Evolutionary conservation across 2,888 invertebrate genomes (phyloP), one percentile per base, ranked within the genome.

Genomic region (Panopea generosa): DNA sequence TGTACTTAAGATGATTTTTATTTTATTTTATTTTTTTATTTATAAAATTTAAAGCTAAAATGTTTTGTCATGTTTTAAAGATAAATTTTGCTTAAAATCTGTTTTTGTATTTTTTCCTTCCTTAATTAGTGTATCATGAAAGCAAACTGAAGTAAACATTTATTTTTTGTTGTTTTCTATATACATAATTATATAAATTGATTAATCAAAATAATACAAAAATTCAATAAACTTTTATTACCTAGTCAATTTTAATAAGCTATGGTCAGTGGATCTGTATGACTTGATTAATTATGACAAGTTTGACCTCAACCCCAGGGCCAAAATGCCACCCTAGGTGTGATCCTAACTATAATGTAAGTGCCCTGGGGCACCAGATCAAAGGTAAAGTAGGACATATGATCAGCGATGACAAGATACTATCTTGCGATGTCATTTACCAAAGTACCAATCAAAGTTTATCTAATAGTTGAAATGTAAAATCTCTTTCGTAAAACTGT

Each of bases 301-400:
- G n/a, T 26, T 57, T 65, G 68, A 72, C 50, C 59, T 52, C 57
- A 57, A 59, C 79, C 72, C 65, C 60, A 49, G 63, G 69, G 75
- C 60, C 66, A 47, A 60, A 38, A 27, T 79, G 75, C 68, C 75
- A 79, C 55, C 22, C 55, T 40, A 79, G 74, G 79, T 75, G 75
- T 71, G 68, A 79, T 53, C 40, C 40, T 38, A 63, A 62, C 70
- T 68, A 75, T 56, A 53, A 47, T 55, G 27, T 40, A 11, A 24
- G n/a, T 22, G 18, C 67, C 68, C 27, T 22, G 52, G 47, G 72
- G 77, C 67, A 27, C 45, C 45, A 67, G 47, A 60, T 76, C 50
- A 62, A 67, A 71, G 61, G n/a, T 26, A 53, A 24, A 53, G 16
- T 27, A 18, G 26, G 53, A 27, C 26, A 29, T 11, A 16, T 27